Evolutionary conservation across 1,140 invertebrate genomes (phyloP), one percentile per base, ranked within the genome.

Genomic region (Triops cancriformis): DNA sequence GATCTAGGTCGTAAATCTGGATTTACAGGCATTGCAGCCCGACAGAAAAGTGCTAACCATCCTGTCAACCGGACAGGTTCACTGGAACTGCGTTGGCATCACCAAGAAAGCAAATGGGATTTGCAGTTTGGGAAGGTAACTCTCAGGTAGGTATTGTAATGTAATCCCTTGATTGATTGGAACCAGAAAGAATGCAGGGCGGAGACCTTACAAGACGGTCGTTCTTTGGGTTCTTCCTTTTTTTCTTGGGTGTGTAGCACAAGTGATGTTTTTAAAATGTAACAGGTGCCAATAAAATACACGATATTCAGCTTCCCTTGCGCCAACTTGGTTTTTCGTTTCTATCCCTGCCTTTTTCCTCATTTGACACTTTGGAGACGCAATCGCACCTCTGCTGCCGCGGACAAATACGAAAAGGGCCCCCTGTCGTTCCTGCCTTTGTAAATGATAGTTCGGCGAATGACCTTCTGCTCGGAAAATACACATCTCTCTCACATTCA

Each of bases 251-350:
- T 64, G 51, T 64, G 51, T 64, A 12, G 6, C 23, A 64, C 18
- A 64, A 64, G 51, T 64, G 51, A 64, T 14, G 51, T 64, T 64
- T 64, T 64, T 9, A 64, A 64, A 10, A 64, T 64, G 51, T 64
- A 64, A 64, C 51, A 64, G 51, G 51, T 64, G 51, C 51, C 51
- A 64, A 64, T 64, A 64, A 64, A 64, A 64, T 64, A 64, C 51
- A 64, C 51, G 51, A 64, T 64, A 37, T 64, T 64, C 18, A 64
- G 10, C 51, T 64, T 64, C 51, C 51, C 51, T 64, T 18, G 51
- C 51, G 51, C 51, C 51, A 64, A 23, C 51, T 64, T 23, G 51
- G 23, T n/a, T 64, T 64, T 64, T 14, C 5, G 23, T n/a, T 64
- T 64, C 6, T 64, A 64, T 64, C 23, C 51, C 51, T 64, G n/a